Evolutionary conservation across 2,797 vertebrate species (phyloP).

Genomic region (Neosilurus mollespiculum): DNA sequence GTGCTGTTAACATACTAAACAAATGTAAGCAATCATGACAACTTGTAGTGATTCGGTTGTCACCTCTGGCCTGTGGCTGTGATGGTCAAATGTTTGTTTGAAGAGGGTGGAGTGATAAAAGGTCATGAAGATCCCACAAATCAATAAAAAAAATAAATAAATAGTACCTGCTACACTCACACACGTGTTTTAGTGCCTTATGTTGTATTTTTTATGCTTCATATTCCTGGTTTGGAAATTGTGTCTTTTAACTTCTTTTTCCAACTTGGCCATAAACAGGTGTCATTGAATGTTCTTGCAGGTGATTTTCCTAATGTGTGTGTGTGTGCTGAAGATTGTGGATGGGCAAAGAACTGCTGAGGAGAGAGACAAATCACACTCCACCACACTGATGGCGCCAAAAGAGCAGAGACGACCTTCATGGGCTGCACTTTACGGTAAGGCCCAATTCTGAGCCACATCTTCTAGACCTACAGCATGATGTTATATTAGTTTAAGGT

Average conservation of each 20-base stretch:
- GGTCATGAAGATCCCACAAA: background rate
- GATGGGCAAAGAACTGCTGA: conserved; percentile 57
- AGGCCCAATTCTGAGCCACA: conserved; percentile 9
- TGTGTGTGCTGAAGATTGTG: conserved; percentile 62
- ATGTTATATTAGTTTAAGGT: background rate
- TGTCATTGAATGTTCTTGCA: conserved; percentile 48
- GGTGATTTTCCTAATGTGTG: conserved; percentile 69
- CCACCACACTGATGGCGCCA: conserved; percentile 9
- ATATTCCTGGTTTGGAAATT: background rate
- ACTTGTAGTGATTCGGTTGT: background rate
- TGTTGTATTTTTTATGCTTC: background rate
- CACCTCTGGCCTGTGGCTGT: background rate
- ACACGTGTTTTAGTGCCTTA: background rate
- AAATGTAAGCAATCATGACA: background rate
- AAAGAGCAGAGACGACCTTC: conserved; percentile 39
- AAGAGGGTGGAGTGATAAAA: background rate
- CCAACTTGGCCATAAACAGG: background rate
- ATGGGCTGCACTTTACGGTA: conserved; percentile 49
- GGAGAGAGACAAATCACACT: conserved; percentile 41
- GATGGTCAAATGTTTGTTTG: background rate
- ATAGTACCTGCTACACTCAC: background rate
- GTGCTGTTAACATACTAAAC: background rate
- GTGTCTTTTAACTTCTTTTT: background rate
- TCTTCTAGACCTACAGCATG: background rate
- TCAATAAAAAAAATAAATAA: no score